A percentile compares a stretch with the other conserved stretches of the same genome.
These are phyloP conservation scores for Drosophila paranaensis DNA, from an alignment of 2,888 invertebrate species.

Conservation along the genomic window DNA sequence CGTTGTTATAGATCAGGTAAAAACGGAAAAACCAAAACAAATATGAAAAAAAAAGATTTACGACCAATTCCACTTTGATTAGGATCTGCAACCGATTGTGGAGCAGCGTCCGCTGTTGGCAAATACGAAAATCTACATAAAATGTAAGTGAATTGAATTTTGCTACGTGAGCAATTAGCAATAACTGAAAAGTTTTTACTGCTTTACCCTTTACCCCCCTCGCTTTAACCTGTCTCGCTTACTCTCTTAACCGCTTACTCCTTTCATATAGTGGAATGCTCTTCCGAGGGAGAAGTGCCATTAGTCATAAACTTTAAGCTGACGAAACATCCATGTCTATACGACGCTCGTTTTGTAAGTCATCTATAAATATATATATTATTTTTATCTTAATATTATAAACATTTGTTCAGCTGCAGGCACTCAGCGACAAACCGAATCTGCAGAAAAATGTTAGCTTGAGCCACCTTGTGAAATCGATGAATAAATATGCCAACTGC, in stretches of 20 bases:
- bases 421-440: conserved; percentile 40
- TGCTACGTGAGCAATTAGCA: conserved; percentile 45
- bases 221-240: not conserved
- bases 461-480: conserved; percentile 50
- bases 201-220: not conserved
- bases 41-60: conserved; percentile 3
- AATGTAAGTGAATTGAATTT: conserved; percentile 86
- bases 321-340: conserved; percentile 87
- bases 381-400: not conserved
- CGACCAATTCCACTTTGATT: not conserved
- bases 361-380: not conserved
- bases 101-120: conserved; percentile 88
- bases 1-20: conserved; percentile 53
- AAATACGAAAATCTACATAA: conserved; percentile 89
- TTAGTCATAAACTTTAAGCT: conserved; percentile 86
- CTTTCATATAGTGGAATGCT: conserved; percentile 82
- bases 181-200: conserved; percentile 34
- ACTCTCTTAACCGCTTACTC: no score
- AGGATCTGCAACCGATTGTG: conserved; percentile 70
- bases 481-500: conserved; percentile 51
- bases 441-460: conserved; percentile 44
- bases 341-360: conserved; percentile 82
- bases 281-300: conserved; percentile 80
- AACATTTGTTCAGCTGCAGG: conserved; percentile 42
- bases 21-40: conserved; percentile 24